Conservation (phyloP, 2,888 invertebrate genomes). For the Athrips mouffetella region DNA sequence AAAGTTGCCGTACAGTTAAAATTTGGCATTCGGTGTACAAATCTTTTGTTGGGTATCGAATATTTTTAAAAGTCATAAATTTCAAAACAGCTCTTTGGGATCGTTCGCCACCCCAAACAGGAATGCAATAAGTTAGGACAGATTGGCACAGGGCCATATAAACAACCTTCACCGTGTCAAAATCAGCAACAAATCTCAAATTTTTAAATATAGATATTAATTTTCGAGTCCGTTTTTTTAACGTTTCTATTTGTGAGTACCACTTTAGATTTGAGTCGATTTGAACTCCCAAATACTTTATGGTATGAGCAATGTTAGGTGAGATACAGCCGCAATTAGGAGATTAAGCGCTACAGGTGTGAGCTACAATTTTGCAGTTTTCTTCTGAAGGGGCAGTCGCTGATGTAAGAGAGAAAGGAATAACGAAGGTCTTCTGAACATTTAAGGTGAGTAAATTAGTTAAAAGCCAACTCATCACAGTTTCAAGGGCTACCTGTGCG, state of each 20-base stretch:
- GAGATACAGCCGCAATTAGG: no score
- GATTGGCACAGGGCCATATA: not conserved
- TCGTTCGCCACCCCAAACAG: not conserved
- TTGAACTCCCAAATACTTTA: not conserved
- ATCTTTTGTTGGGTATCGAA: not conserved
- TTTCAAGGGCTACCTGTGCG: not conserved
- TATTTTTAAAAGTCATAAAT: not conserved
- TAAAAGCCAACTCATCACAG: conserved; percentile 2
- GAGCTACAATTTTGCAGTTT: not conserved
- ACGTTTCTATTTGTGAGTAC: not conserved
- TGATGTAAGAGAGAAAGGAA: conserved; percentile 3
- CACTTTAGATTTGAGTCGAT: not conserved
- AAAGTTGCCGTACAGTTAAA: no score
- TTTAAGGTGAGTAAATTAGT: not conserved
- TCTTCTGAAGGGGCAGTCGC: not conserved
- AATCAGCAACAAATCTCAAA: not conserved
- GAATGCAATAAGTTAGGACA: not conserved
- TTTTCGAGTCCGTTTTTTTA: not conserved
- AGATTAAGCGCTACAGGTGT: not conserved
- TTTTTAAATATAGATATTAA: not conserved
- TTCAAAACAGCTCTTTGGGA: not conserved
- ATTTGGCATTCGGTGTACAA: not conserved
- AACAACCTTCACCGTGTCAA: not conserved
- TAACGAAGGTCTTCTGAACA: conserved; percentile 9
- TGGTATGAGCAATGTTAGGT: not conserved